Conservation (phyloP, 2,888 invertebrate genomes). For the Cerceris rybyensis region DNA sequence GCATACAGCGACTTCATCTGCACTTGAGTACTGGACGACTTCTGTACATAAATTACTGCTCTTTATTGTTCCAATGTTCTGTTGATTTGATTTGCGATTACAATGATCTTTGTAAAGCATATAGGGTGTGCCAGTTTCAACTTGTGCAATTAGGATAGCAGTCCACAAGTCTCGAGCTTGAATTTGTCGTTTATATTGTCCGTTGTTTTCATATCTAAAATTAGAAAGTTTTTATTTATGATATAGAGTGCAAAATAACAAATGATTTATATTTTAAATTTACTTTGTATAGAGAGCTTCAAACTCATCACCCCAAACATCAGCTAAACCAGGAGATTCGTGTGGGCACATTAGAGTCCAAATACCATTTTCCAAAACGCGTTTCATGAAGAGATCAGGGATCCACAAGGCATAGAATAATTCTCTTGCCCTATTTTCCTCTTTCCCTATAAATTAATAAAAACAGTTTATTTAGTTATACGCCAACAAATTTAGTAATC, state of each 20-base stretch:
- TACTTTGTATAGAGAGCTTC: conserved; percentile 91
- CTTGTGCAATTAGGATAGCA: conserved; percentile 96
- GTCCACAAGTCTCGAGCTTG: conserved; percentile 96
- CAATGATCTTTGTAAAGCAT: conserved; percentile 98
- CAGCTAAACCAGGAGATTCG: conserved; percentile 93
- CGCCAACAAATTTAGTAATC: background rate
- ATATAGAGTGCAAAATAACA: background rate
- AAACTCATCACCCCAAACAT: conserved; percentile 98
- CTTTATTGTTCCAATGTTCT: conserved; percentile 98
- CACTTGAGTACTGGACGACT: conserved; percentile 96
- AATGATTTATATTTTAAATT: conserved; percentile 40
- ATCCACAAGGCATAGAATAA: conserved; percentile 99
- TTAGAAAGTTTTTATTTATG: background rate
- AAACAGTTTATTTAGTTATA: background rate
- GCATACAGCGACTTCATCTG: conserved; percentile 98
- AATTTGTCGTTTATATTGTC: conserved; percentile 86
- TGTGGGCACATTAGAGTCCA: conserved; percentile 99
- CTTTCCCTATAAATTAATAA: conserved; percentile 86
- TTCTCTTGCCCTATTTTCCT: conserved; percentile 96
- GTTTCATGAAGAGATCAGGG: conserved; percentile 98
- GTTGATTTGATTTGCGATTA: conserved; percentile 98
- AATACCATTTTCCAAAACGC: conserved; percentile 91
- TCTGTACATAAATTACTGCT: conserved; percentile 99
- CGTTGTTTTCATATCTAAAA: conserved; percentile 90
- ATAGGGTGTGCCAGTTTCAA: conserved; percentile 99